phyloP scores from a whole-genome alignment of 2,113 vertebrate species.

The Columba janthina region DNA sequence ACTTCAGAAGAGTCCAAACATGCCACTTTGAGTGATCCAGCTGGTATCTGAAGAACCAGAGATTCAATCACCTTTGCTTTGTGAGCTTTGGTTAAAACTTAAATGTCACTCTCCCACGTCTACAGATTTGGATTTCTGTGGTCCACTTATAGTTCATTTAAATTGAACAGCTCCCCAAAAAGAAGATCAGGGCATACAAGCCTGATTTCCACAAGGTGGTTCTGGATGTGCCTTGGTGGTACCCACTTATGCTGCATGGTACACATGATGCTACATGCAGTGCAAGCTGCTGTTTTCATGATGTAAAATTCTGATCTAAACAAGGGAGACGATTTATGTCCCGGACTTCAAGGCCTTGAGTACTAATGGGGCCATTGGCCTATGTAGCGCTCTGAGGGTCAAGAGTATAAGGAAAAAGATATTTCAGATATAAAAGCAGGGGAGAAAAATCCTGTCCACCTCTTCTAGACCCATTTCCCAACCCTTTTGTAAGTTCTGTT shows the following conservation, averaged over 20 bases:
- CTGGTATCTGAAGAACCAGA: background rate
- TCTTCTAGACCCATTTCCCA: background rate
- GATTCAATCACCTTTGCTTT: background rate
- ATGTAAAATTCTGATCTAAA: background rate
- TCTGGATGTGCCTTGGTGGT: background rate
- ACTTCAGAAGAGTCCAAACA: background rate
- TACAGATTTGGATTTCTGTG: background rate
- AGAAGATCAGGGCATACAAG: background rate
- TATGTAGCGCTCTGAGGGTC: background rate
- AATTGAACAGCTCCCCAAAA: background rate
- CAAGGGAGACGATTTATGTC: background rate
- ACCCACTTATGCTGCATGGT: accelerated
- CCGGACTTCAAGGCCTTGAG: background rate
- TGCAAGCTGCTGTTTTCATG: background rate
- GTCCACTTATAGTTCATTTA: background rate
- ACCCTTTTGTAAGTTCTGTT: background rate
- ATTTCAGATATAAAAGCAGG: background rate
- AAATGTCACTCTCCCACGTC: background rate
- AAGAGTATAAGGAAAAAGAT: background rate
- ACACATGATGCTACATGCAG: background rate
- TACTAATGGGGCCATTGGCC: background rate
- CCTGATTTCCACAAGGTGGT: background rate
- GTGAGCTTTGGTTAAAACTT: background rate
- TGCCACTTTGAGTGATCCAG: background rate
- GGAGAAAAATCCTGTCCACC: background rate